Percentiles rank a stretch among this genome's conserved stretches.
Evolutionary conservation across 1,140 invertebrate genomes (phyloP).

Genomic region (Drosophila yakuba): DNA sequence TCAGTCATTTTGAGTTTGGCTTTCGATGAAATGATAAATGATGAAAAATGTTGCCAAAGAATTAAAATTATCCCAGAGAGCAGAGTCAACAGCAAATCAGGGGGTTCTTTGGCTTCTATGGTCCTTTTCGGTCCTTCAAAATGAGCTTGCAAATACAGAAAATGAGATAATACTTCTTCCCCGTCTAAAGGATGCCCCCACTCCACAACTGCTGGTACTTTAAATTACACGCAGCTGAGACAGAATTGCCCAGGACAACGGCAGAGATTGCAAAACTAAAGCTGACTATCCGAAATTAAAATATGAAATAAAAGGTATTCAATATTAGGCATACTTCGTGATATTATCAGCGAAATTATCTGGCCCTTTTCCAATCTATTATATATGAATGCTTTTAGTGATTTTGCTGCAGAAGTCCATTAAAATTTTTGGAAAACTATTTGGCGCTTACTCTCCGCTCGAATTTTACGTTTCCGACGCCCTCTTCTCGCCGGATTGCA

Average conservation of each 20-base stretch:
- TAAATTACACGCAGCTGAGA: constrained; percentile 44
- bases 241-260: constrained; percentile 20
- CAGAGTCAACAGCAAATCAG: constrained; percentile 74
- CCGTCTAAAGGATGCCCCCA: not conserved
- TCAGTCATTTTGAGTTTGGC: constrained; percentile 82
- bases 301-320: too few species aligned
- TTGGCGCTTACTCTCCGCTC: constrained; percentile 11
- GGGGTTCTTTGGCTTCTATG: not conserved
- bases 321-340: too few species aligned
- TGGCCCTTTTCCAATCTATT: not conserved
- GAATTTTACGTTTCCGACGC: constrained; percentile 40
- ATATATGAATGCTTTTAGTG: not conserved
- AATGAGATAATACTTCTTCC: constrained; percentile 13
- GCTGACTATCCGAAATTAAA: too few species aligned
- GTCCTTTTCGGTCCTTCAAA: constrained; percentile 25
- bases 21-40: constrained; percentile 84
- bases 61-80: constrained; percentile 78
- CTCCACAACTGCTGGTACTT: constrained; percentile 13
- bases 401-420: constrained; percentile 20
- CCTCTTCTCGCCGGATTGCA: constrained; percentile 14
- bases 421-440: constrained; percentile 35
- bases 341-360: not conserved
- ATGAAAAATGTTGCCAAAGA: constrained; percentile 83
- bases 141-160: constrained; percentile 72
- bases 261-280: constrained; percentile 30